Conservation (phyloP, 2,888 invertebrate genomes). For the Tolmerus cingulatus region DNA sequence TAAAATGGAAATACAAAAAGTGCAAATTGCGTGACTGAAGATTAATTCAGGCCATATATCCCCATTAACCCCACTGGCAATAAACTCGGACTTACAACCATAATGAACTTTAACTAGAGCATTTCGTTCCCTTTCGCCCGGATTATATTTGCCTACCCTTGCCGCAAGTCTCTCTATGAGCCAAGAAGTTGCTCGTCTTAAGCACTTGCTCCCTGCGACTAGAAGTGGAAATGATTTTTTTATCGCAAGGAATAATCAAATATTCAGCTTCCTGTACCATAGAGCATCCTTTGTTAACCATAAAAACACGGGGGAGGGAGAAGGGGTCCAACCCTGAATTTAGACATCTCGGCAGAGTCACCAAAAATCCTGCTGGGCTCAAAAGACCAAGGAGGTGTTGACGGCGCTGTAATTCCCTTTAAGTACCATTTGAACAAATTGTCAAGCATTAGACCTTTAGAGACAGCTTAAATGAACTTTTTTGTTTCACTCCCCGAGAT, state of each 20-base stretch:
- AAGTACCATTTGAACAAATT: slow-evolving; percentile 39
- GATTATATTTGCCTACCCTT: not conserved
- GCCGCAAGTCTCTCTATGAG: not conserved
- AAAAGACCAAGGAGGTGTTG: slow-evolving; percentile 23
- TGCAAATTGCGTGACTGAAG: slow-evolving; percentile 25
- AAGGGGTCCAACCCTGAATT: not conserved
- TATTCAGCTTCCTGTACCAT: slow-evolving; percentile 34
- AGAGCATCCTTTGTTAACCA: slow-evolving; percentile 34
- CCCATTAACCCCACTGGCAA: slow-evolving; percentile 26
- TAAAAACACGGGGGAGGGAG: not conserved
- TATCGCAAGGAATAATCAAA: slow-evolving; percentile 39
- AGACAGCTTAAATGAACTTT: slow-evolving; percentile 35
- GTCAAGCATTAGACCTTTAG: slow-evolving; percentile 32
- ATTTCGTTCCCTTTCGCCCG: not conserved
- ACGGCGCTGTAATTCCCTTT: slow-evolving; percentile 37
- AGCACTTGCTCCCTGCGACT: not conserved
- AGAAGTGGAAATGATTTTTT: slow-evolving; percentile 39
- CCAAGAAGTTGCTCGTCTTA: not conserved
- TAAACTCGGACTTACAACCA: not conserved
- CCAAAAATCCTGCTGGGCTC: not conserved
- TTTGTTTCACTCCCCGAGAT: not conserved
- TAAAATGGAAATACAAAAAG: slow-evolving; percentile 1
- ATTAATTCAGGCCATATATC: slow-evolving; percentile 29
- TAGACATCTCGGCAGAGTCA: slow-evolving; percentile 7
- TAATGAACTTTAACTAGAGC: slow-evolving; percentile 39